These are phyloP conservation scores for Agonopterix subpropinquella DNA, from an alignment of 2,888 invertebrate species.

Conservation along the genomic window DNA sequence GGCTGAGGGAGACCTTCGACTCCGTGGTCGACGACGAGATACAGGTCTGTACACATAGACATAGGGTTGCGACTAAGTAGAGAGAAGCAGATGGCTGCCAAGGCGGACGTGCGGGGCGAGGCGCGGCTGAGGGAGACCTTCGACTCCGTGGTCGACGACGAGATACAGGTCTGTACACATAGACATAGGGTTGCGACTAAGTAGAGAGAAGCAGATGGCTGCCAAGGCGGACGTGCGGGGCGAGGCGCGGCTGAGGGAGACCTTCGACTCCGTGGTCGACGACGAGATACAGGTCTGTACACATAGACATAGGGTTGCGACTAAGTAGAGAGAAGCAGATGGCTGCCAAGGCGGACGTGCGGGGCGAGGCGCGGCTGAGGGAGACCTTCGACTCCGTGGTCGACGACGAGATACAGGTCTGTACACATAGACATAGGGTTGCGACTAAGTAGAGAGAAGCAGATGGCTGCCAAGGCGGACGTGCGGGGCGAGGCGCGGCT, in stretches of 20 bases:
- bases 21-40: conserved; percentile 59
- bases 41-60: conserved; percentile 36
- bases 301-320: neutral
- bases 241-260: conserved; percentile 82
- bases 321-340: conserved; percentile 91
- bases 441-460: conserved; percentile 85
- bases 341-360: conserved; percentile 95
- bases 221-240: conserved; percentile 96
- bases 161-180: conserved; percentile 47
- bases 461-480: conserved; percentile 94
- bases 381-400: conserved; percentile 66
- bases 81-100: conserved; percentile 94
- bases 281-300: conserved; percentile 58
- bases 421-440: neutral
- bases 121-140: conserved; percentile 78
- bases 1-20: conserved; percentile 71
- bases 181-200: neutral
- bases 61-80: conserved; percentile 39
- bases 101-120: conserved; percentile 96
- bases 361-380: conserved; percentile 87
- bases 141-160: conserved; percentile 60
- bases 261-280: conserved; percentile 62
- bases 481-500: conserved; percentile 92
- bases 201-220: conserved; percentile 94
- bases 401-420: conserved; percentile 64